Conservation (phyloP, 2,888 invertebrate genomes). For the Sialis lutaria region DNA sequence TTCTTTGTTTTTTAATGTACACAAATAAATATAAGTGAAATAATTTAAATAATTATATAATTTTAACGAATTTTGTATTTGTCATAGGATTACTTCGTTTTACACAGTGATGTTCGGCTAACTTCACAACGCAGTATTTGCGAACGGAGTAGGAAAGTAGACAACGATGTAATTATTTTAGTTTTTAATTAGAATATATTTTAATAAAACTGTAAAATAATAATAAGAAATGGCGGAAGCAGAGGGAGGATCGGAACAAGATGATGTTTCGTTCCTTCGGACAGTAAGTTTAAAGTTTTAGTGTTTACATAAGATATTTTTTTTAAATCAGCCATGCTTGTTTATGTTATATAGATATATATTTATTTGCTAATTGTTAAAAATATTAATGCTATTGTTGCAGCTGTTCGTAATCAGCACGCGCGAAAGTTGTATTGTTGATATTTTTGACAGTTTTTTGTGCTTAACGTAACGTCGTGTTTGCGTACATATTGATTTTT, state of each 20-base stretch:
- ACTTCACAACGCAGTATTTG: slow-evolving; percentile 1
- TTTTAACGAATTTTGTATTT: neutral
- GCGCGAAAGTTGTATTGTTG: too few species aligned
- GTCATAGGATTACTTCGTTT: neutral
- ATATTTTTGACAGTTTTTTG: too few species aligned
- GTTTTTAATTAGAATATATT: neutral
- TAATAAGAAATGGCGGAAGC: slow-evolving; percentile 64
- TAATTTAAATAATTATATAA: neutral
- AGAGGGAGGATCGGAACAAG: slow-evolving; percentile 94
- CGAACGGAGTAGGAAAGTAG: neutral
- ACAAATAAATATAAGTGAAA: neutral
- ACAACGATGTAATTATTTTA: neutral
- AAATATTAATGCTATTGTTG: too few species aligned
- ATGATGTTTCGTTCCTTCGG: slow-evolving; percentile 98
- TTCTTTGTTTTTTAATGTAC: too few species aligned
- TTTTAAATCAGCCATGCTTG: neutral
- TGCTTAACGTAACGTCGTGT: too few species aligned
- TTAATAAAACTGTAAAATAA: neutral
- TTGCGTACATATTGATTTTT: too few species aligned
- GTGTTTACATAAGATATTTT: too few species aligned
- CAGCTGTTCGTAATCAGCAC: too few species aligned
- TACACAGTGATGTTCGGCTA: neutral
- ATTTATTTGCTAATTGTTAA: too few species aligned
- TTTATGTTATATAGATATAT: neutral
- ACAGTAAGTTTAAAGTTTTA: slow-evolving; percentile 56